phyloP scores from a whole-genome alignment of 2,888 invertebrate species.

The Patella ulyssiponensis region DNA sequence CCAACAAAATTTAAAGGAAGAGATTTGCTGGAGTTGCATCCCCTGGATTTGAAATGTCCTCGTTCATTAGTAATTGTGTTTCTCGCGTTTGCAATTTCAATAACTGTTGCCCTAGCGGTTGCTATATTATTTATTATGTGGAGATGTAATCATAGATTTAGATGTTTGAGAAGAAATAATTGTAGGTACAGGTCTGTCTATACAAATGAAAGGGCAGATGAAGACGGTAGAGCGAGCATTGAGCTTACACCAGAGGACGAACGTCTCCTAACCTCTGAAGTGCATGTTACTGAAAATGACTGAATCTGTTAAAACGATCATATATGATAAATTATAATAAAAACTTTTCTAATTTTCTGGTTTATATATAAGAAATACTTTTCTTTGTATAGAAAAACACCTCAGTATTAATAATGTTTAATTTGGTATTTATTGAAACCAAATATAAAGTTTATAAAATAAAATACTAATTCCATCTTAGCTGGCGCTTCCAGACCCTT shows the following conservation, averaged over 20 bases:
- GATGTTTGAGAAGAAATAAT: background rate
- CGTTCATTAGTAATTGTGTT: constrained; percentile 19
- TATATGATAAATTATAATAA: no score
- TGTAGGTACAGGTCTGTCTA: constrained; percentile 21
- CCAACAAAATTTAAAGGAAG: constrained; percentile 18
- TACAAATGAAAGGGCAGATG: constrained; percentile 11
- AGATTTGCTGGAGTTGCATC: constrained; percentile 6
- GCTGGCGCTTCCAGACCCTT: no score
- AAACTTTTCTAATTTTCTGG: no score
- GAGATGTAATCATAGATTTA: constrained; percentile 10
- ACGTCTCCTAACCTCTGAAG: no score
- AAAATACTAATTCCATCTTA: no score
- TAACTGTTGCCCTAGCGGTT: background rate
- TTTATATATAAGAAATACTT: no score
- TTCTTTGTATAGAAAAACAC: no score
- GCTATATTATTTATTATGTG: background rate
- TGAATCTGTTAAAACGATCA: no score
- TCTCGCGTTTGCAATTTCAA: background rate
- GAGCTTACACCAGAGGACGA: background rate
- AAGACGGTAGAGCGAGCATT: constrained; percentile 18
- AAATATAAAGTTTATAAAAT: no score
- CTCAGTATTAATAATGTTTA: no score
- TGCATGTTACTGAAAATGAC: no score
- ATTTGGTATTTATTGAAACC: no score
- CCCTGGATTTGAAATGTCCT: constrained; percentile 20